Evolutionary conservation across 1,140 invertebrate genomes (phyloP), one percentile per base, ranked within the genome.

Genomic region (Drosophila santomea): DNA sequence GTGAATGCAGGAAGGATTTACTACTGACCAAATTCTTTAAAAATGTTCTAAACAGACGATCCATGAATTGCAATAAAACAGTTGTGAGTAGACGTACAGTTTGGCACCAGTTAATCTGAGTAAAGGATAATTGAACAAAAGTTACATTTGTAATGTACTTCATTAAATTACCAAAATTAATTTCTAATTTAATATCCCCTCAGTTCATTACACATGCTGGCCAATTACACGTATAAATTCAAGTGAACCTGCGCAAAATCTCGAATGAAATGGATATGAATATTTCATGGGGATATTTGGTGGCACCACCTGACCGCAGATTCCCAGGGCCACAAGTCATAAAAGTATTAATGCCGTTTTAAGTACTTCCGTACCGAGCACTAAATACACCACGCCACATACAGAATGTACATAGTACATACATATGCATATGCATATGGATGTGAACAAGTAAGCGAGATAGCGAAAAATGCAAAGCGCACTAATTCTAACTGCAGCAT

Each of bases 401-500:
- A 74, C 38, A 50, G 25, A 38, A 39, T 14, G 10, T 39, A 39
- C 38, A 36, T 36, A 36, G 20, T 7, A 36, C 35, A 32, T 54
- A 47, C 39, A 35, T 71, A 56, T 56, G 41, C 39, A 35, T 71
- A 56, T 56, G 41, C 69, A 76, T 67, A 45, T 48, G 35, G 56
- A 69, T 52, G 62, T 50, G 44, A 44, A 52, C 39, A 62, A 44
- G 36, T 17, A 47, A 10, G 44, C 41, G 52, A 51, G 74, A 68
- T 75, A 68, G 72, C 59, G 83, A 86, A 88, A 86, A 86, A 86
- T 86, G 75, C 83, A 83, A 76, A 86, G 84, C 83, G 61, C 63
- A 86, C 83, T 88, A 88, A 88, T 88, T 88, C 83, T 63, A 89
- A 89, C 80, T 89, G 84, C 80, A 89, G 83, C 84, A 88, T 88